Evolutionary conservation across 2,888 invertebrate species (phyloP).

Genomic region (Cloeon dipterum): DNA sequence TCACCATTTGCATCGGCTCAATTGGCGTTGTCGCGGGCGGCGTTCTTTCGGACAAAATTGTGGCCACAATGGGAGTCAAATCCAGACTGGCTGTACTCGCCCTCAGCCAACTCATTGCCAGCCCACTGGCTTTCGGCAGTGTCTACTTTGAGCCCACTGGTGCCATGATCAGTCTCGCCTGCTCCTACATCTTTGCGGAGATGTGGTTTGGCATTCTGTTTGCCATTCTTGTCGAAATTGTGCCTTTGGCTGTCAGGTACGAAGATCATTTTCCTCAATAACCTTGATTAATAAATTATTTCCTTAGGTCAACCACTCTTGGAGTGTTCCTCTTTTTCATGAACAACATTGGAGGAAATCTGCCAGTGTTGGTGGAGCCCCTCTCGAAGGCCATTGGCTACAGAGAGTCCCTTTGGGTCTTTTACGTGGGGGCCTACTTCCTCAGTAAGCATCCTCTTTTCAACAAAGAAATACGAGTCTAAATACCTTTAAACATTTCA

Average conservation of each 20-base stretch:
- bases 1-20: constrained; percentile 65
- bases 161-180: constrained; percentile 71
- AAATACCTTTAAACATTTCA: no score
- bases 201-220: constrained; percentile 91
- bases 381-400: constrained; percentile 61
- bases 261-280: no score
- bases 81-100: constrained; percentile 61
- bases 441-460: constrained; percentile 38
- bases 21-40: constrained; percentile 54
- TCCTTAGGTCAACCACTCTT: constrained; percentile 65
- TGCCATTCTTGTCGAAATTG: constrained; percentile 73
- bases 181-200: constrained; percentile 76
- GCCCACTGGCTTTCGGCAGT: constrained; percentile 66
- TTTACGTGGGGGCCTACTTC: constrained; percentile 70
- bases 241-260: constrained; percentile 44
- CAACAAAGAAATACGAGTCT: neutral
- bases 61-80: constrained; percentile 63
- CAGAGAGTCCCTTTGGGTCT: constrained; percentile 62
- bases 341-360: constrained; percentile 79
- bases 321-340: constrained; percentile 77
- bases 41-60: constrained; percentile 63
- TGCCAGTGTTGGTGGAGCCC: constrained; percentile 71
- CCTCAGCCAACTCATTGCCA: constrained; percentile 54
- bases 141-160: constrained; percentile 59
- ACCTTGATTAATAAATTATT: no score